A percentile compares a stretch with the other conserved stretches of the same genome.
Conservation (phyloP, 2,888 invertebrate species). For the Tenthredo amoena region DNA sequence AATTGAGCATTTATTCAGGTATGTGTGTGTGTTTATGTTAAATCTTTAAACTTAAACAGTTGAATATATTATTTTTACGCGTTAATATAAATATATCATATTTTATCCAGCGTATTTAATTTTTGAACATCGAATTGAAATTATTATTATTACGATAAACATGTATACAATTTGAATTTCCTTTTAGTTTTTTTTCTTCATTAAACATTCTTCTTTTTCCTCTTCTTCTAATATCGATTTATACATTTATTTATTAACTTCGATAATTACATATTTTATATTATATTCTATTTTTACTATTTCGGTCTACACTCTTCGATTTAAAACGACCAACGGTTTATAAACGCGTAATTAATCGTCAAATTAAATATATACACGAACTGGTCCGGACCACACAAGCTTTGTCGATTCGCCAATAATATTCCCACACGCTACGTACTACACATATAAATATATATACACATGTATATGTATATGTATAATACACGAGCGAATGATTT, state of each 20-base stretch:
- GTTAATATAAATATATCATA: not conserved
- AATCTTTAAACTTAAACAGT: not conserved
- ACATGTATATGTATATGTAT: no score
- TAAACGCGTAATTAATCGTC: not conserved
- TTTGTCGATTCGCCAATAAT: not conserved
- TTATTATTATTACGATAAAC: not conserved
- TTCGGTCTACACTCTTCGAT: not conserved
- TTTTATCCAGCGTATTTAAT: not conserved
- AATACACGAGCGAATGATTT: not conserved
- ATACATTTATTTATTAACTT: not conserved
- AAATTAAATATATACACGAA: not conserved
- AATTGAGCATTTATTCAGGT: slow-evolving; percentile 64
- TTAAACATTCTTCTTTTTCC: not conserved
- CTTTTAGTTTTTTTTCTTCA: not conserved
- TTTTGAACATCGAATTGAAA: not conserved
- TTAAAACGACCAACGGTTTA: not conserved
- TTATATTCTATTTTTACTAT: no score
- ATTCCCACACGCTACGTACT: not conserved
- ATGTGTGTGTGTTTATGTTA: not conserved
- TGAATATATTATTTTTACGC: not conserved
- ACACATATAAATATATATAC: no score
- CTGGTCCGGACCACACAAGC: not conserved
- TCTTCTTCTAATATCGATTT: not conserved
- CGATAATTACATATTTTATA: no score
- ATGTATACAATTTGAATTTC: not conserved